Evolutionary conservation across 2,113 vertebrate species (phyloP), one percentile per base, ranked within the genome.

Genomic region (Hyperopisus bebe): DNA sequence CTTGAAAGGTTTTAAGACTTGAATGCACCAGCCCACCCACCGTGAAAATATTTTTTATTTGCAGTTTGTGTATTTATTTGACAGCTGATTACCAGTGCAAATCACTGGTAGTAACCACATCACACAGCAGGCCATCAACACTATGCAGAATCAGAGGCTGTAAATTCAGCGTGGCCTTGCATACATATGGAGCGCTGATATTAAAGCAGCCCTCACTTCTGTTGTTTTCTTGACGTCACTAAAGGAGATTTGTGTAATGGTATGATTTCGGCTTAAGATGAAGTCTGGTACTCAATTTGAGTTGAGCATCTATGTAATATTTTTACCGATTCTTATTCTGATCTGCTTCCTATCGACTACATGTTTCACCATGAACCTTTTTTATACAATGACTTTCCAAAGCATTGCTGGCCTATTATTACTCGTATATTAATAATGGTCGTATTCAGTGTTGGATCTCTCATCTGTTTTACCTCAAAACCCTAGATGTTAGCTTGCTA

Each of bases 361-460:
- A 77, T 39, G 74, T 42, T 42, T 80, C 31, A 42, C 31, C 15
- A 15, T 19, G 15, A 19, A 7, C 35, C 35, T 42, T 80, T 80
- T 80, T 80, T 31, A 13, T 31, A 66, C n/a, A 35, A 77, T 77
- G 70, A 15, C 70, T 31, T 39, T 77, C 31, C 70, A 42, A 8
- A 42, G 74, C 39, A 80, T 42, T 8, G 17, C 35, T 80, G 15
- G 15, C 31, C 74, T 42, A 19, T 42, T 35, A 77, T 42, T 80
- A 13, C 39, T 84, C 17, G 2, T 84, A 89, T 62, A 80, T 27
- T 53, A 53, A 53, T 50, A 55, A 15, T 80, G 42, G 31, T 70
- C n/a, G 83, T 91, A 35, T 85, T 92, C 89, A 90, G 89, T 90
- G 89, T 92, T 92, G 91, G 19, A n/a, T 84, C 44, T 44, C 90